Evolutionary conservation across 2,888 invertebrate species (phyloP), one percentile per base, ranked within the genome.

Genomic region (Cheilosia vulpina): DNA sequence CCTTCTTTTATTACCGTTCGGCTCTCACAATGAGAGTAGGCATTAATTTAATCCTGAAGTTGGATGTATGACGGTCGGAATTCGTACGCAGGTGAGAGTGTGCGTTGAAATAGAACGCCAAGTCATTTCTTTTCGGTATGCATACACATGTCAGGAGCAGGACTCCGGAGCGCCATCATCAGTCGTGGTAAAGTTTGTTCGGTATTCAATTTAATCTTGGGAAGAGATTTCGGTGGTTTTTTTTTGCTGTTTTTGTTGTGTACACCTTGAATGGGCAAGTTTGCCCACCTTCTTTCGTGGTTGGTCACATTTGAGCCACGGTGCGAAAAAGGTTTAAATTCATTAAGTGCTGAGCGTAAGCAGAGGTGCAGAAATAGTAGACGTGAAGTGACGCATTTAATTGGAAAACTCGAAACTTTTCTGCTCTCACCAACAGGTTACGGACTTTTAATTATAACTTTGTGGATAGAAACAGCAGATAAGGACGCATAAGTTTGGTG

Each of bases 301-400:
- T 60, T 66, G 53, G 65, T 72, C 65, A n/a, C 45, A 65, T 57
- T 52, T 63, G 63, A 63, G 38, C 43, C 45, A 45, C 27, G 45
- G 58, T 65, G 65, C 38, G 60, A 66, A 82, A 77, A 66, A 72
- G 78, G 71, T 83, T 78, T 83, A 78, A 78, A 83, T 83, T 83
- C 78, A 83, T 83, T 83, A 83, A 77, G 72, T 77, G 66, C 55
- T 55, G 75, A 43, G 65, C 17, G 38, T n/a, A 60, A 45, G 45
- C 19, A 15, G 17, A 19, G 60, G 27, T n/a, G 53, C 34, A 38
- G 9, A 38, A 53, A 62, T 15, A 47, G 15, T 17, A 45, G 58
- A 60, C 60, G 72, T 62, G 62, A 58, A 62, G 72, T 78, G 78
- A 78, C 66, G 72, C 78, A 78, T 78, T 77, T 62, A 83, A 83